Evolutionary conservation across 1,140 invertebrate genomes (phyloP).

Genomic region (Drosophila sp.): DNA sequence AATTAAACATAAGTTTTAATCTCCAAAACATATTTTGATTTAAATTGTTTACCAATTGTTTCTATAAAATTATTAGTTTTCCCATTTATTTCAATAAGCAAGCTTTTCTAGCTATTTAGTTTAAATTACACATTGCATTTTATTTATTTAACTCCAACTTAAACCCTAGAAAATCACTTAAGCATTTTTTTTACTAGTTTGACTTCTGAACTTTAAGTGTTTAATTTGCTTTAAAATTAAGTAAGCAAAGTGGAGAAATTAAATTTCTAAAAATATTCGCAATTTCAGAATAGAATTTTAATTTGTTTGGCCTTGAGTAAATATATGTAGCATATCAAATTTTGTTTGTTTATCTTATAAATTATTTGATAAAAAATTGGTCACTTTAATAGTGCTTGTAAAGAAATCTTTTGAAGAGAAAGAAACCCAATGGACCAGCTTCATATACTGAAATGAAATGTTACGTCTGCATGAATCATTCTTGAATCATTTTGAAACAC

Average conservation of each 20-base stretch:
- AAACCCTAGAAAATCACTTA: no score
- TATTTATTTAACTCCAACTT: no score
- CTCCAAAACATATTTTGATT: not conserved
- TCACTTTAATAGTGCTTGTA: no score
- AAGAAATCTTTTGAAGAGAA: not conserved
- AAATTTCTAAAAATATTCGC: not conserved
- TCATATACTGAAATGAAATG: no score
- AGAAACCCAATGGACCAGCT: not conserved
- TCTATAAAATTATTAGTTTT: no score
- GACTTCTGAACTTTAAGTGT: not conserved
- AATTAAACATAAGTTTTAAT: not conserved
- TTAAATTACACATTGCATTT: no score
- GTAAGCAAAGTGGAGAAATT: not conserved
- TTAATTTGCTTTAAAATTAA: not conserved
- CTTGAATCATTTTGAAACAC: not conserved
- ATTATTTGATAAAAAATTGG: not conserved
- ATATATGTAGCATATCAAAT: not conserved
- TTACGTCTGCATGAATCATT: not conserved
- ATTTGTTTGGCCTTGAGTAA: not conserved
- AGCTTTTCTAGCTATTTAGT: no score
- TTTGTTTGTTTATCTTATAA: not conserved
- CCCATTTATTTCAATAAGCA: no score
- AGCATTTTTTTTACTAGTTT: not conserved
- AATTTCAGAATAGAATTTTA: not conserved
- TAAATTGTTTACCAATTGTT: not conserved